Evolutionary conservation across 1,140 invertebrate genomes (phyloP).

Genomic region (Hestina assimilis): DNA sequence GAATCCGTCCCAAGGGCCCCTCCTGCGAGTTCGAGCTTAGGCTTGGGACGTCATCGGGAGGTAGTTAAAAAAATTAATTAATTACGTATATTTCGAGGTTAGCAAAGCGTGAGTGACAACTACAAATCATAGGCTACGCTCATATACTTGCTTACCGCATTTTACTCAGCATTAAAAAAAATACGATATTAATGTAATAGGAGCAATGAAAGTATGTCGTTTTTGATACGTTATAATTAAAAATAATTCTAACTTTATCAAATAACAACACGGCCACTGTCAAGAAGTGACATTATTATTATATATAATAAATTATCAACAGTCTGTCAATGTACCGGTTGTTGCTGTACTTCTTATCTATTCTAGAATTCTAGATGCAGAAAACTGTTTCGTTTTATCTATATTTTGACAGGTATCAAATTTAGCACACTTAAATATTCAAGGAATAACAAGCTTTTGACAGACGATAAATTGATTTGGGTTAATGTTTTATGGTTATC

Average conservation of each 20-base stretch:
- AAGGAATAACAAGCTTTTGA: background rate
- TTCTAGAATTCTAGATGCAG: background rate
- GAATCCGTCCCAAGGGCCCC: no score
- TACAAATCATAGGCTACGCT: no score
- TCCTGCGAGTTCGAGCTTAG: no score
- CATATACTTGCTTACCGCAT: no score
- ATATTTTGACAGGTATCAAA: slow-evolving; percentile 15
- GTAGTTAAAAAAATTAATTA: no score
- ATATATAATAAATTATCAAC: background rate
- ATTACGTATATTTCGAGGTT: no score
- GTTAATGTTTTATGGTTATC: slow-evolving; percentile 6
- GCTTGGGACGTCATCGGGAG: no score
- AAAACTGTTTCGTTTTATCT: slow-evolving; percentile 14
- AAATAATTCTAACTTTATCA: background rate
- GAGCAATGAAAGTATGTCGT: no score
- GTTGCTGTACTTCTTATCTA: background rate
- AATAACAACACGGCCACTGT: background rate
- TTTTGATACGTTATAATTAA: no score
- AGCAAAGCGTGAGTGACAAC: no score
- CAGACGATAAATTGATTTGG: slow-evolving; percentile 5
- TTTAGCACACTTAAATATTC: slow-evolving; percentile 1
- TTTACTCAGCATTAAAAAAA: no score
- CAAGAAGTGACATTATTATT: background rate
- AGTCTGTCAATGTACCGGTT: slow-evolving; percentile 12
- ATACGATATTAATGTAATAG: no score